Evolutionary conservation across 1,140 invertebrate species (phyloP), one percentile per base, ranked within the genome.

Genomic region (Meteorus sp.): DNA sequence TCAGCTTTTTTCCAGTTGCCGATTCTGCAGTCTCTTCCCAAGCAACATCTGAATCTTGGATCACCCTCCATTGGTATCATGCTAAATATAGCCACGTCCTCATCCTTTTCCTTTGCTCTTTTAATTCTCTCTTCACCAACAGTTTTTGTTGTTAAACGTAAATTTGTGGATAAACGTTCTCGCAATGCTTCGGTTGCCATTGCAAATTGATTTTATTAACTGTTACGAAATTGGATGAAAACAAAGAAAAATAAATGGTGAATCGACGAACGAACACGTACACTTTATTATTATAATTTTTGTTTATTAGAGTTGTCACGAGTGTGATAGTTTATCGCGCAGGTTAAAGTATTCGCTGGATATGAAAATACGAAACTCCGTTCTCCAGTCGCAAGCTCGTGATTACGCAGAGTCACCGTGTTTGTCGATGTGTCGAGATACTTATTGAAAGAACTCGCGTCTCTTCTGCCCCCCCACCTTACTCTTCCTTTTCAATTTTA

Each of bases 71-170:
- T 79, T 2, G 85, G 82, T 61, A 93, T 88, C 85, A 92, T 92
- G 54, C 89, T 90, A 59, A 93, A 81, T 67, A 93, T 87, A 37
- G 91, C 91, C 35, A 93, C 84, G 81, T 93, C 91, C 75, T 93
- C 91, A 73, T 92, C 89, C 68, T 86, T 88, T 62, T 91, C 89
- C 72, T 87, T 85, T 11, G 90, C 90, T 70, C 84, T 67, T 48
- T 55, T 86, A 15, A 63, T 63, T 44, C 58, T 56, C 2, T 63
- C 62, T 23, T 63, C 83, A 15, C 88, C 88, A 33, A 88, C 85
- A 17, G 85, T 89, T 76, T 88, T 89, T 23, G 85, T 86, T 58
- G 60, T 65, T 69, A 91, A 81, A 72, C 88, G 84, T 60, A 92
- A 75, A 56, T 85, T 84, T 23, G 84, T 86, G 67, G 90, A 89